phyloP scores from a whole-genome alignment of 2,888 invertebrate species.

The Phyto melanocephala region DNA sequence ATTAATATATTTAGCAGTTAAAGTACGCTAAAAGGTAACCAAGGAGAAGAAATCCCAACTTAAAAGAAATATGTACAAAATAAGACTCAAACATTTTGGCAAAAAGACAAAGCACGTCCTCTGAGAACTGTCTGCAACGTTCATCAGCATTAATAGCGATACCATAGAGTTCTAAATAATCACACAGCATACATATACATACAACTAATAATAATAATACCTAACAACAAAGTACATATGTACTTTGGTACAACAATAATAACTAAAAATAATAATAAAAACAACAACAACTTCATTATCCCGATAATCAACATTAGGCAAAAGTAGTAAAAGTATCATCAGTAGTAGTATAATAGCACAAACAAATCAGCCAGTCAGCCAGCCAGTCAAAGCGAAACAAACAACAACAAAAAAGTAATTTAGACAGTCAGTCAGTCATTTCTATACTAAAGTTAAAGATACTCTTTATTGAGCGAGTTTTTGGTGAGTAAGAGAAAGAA shows the following conservation, averaged over 20 bases:
- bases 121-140: slow-evolving; percentile 35
- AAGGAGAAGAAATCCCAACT: too few species aligned
- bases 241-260: slow-evolving; percentile 13
- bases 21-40: too few species aligned
- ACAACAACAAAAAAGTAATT: slow-evolving; percentile 32
- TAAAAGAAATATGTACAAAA: too few species aligned
- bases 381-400: slow-evolving; percentile 20
- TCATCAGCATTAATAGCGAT: slow-evolving; percentile 56
- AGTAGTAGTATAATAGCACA: slow-evolving; percentile 10
- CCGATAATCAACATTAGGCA: slow-evolving; percentile 44
- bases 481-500: too few species aligned
- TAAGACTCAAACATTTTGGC: slow-evolving; percentile 8
- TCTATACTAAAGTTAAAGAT: slow-evolving; percentile 20
- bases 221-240: slow-evolving; percentile 27
- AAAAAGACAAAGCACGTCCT: slow-evolving; percentile 49
- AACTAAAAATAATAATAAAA: slow-evolving; percentile 27
- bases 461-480: too few species aligned
- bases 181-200: background rate
- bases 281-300: slow-evolving; percentile 27
- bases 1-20: too few species aligned
- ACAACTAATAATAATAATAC: slow-evolving; percentile 10
- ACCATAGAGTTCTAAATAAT: slow-evolving; percentile 40
- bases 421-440: slow-evolving; percentile 55
- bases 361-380: slow-evolving; percentile 1
- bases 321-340: slow-evolving; percentile 36